Evolutionary conservation across 2,113 vertebrate species (phyloP).

Genomic region (Vimba vimba): DNA sequence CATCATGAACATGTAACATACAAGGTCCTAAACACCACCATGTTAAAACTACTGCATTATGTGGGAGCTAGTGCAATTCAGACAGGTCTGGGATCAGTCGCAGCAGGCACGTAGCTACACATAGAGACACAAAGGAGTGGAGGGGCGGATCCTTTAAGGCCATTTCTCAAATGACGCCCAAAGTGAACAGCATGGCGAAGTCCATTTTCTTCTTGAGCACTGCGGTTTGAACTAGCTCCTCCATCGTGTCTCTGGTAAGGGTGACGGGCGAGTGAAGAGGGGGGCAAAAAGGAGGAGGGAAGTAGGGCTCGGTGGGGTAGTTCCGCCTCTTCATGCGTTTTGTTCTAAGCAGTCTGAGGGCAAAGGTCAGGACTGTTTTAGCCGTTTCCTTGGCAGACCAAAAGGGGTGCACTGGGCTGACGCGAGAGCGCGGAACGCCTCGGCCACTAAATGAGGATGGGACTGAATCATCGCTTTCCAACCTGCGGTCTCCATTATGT

Average conservation of each 20-base stretch:
- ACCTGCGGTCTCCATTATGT: conserved; percentile 88
- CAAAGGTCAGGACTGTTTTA: conserved; percentile 86
- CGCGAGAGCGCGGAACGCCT: conserved; percentile 86
- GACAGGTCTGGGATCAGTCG: conserved; percentile 54
- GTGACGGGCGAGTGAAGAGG: conserved; percentile 12
- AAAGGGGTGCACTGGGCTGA: conserved; percentile 89
- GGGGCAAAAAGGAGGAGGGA: neutral
- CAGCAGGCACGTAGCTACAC: conserved; percentile 49
- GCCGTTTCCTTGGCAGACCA: conserved; percentile 87
- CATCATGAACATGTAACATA: conserved; percentile 47
- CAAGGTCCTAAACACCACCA: conserved; percentile 55
- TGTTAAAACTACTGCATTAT: conserved; percentile 57
- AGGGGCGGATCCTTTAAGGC: conserved; percentile 55
- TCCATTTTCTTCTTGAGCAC: conserved; percentile 46
- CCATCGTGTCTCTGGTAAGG: conserved; percentile 38
- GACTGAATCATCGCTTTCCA: conserved; percentile 91
- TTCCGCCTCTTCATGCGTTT: conserved; percentile 12
- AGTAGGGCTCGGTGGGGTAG: conserved; percentile 29
- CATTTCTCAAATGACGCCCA: conserved; percentile 46
- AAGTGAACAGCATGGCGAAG: conserved; percentile 43
- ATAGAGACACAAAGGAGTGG: conserved; percentile 27
- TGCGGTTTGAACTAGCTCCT: conserved; percentile 43
- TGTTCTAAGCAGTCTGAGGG: conserved; percentile 25
- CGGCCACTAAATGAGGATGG: conserved; percentile 87
- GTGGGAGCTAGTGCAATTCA: conserved; percentile 60